phyloP scores from a whole-genome alignment of 2,797 vertebrate genomes.

The Chelonia mydas region DNA sequence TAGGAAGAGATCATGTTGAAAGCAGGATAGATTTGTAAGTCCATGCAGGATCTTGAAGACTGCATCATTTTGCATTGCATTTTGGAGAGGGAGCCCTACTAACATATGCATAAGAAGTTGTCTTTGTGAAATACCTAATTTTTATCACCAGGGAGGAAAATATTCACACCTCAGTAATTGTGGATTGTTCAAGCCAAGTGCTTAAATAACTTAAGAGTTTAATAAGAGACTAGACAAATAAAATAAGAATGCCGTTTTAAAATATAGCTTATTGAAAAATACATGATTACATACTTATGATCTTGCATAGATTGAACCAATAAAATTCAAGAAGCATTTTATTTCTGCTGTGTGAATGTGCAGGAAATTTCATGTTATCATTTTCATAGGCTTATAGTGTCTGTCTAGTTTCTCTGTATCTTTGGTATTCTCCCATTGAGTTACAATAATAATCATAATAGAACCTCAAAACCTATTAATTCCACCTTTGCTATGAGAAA shows the following conservation, averaged over 20 bases:
- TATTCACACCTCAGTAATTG: neutral
- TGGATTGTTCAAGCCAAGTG: constrained; percentile 56
- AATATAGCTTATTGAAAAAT: constrained; percentile 56
- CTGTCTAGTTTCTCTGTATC: neutral
- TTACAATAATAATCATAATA: neutral
- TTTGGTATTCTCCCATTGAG: constrained; percentile 16
- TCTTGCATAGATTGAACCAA: constrained; percentile 61
- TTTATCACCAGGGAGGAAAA: constrained; percentile 45
- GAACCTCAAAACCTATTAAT: neutral
- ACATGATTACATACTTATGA: constrained; percentile 60
- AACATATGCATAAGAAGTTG: neutral
- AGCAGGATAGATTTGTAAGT: neutral
- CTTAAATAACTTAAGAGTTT: constrained; percentile 49
- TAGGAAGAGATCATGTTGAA: neutral
- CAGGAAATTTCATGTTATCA: constrained; percentile 35
- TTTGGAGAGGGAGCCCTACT: neutral
- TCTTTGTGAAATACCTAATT: neutral
- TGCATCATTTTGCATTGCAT: neutral
- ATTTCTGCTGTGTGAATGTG: constrained; percentile 49
- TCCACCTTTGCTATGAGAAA: constrained; percentile 36
- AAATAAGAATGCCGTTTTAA: constrained; percentile 67
- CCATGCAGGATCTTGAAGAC: neutral
- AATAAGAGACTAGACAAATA: constrained; percentile 64
- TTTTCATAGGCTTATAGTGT: constrained; percentile 51
- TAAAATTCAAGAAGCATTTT: constrained; percentile 62